A percentile compares a stretch with the other conserved stretches of the same genome.
Conservation (phyloP, 2,113 vertebrate species). For the Lontra canadensis region DNA sequence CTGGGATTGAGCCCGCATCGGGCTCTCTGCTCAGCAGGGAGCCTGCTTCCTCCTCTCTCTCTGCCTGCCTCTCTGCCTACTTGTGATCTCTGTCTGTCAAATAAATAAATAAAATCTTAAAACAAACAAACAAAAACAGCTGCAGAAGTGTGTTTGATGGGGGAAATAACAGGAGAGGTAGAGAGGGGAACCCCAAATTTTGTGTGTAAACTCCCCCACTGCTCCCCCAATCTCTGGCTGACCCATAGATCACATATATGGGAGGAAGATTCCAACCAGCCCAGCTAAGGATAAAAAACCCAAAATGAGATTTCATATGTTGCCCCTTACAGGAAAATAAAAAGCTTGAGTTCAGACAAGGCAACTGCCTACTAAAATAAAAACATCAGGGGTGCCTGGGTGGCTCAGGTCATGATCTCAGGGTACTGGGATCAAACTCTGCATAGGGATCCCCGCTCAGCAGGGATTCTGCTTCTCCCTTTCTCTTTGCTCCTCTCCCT, state of each 20-base stretch:
- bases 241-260: neutral
- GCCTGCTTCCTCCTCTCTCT: too few species aligned
- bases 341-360: neutral
- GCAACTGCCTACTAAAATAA: neutral
- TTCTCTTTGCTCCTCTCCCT: too few species aligned
- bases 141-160: neutral
- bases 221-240: neutral
- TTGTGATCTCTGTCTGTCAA: too few species aligned
- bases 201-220: neutral
- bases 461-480: too few species aligned
- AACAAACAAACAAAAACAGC: neutral
- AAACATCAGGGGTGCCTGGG: neutral
- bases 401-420: too few species aligned
- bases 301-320: neutral
- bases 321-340: neutral
- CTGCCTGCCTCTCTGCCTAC: too few species aligned
- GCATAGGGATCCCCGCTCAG: too few species aligned
- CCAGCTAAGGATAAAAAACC: neutral
- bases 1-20: too few species aligned
- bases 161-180: neutral
- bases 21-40: too few species aligned
- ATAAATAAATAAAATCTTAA: too few species aligned
- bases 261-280: neutral
- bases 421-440: too few species aligned
- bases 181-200: neutral